Conservation (phyloP, 1,140 invertebrate genomes). For the Sitobion miscanthi region DNA sequence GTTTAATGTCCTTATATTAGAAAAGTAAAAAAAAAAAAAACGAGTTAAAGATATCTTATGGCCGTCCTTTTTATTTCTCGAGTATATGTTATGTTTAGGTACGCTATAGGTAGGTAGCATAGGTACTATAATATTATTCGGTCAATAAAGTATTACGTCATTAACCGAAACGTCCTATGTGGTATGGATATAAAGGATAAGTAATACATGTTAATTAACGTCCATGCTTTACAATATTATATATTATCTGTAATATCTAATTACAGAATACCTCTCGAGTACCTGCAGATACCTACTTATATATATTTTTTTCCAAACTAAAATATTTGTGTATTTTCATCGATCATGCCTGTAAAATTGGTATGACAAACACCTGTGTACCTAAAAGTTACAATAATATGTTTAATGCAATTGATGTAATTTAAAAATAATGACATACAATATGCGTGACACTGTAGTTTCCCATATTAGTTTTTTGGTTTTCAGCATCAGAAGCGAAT, state of each 20-base stretch:
- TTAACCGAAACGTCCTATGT: not conserved
- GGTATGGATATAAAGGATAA: not conserved
- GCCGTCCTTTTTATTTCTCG: not conserved
- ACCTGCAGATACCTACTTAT: not conserved
- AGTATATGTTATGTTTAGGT: not conserved
- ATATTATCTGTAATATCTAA: not conserved
- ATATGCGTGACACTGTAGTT: too few relatives aligned
- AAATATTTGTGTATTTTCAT: not conserved
- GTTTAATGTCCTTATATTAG: not conserved
- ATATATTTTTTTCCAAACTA: not conserved
- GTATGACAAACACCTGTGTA: not conserved
- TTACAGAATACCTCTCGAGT: not conserved
- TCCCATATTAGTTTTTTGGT: too few relatives aligned
- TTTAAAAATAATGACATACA: too few relatives aligned
- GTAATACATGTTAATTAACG: not conserved
- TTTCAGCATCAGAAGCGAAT: too few relatives aligned
- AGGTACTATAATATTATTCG: not conserved
- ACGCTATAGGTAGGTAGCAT: too few relatives aligned
- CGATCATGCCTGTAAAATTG: not conserved
- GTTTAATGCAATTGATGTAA: not conserved
- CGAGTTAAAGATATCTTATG: not conserved
- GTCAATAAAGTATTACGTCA: not conserved
- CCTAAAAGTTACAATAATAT: not conserved
- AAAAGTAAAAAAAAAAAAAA: not conserved
- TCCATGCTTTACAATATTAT: not conserved